Evolutionary conservation across 2,113 vertebrate genomes (phyloP), one percentile per base, ranked within the genome.

Genomic region (Vanacampus margaritifer): DNA sequence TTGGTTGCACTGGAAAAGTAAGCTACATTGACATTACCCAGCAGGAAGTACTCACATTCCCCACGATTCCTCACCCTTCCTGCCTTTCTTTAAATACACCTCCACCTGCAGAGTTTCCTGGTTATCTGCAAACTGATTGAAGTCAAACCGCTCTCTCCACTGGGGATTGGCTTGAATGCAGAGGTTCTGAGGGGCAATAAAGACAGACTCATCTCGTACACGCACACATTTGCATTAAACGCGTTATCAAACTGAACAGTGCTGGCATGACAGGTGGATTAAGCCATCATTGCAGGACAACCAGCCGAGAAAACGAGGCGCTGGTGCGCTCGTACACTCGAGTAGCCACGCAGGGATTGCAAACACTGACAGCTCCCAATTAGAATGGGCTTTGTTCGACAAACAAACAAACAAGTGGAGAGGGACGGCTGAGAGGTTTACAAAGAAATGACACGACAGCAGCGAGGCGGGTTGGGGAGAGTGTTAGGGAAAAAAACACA

Each of bases 91-190:
- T 84, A 91, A 93, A 91, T 87, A 94, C 74, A 97, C 91, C 86
- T 97, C 95, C 79, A 96, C 93, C 89, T 98, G 92, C 90, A 99
- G 92, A 72, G 93, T 89, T 81, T 95, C 95, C 90, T 93, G 94
- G 87, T 92, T 94, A 89, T 98, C 96, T 87, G 93, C 93, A 91
- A 95, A 98, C 88, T 95, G 95, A 93, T 96, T 96, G 92, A 99
- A 97, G 89, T 99, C 95, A 93, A 99, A 98, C 89, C 90, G 91
- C 89, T 99, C 96, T 89, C 93, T 95, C 98, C 98, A 99, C 87
- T 97, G 96, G 78, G 95, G 97, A 88, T 94, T 97, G 91, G 93
- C 87, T 91, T 94, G 96, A 91, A 95, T 93, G 92, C 94, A 96
- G 79, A 96, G 91, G 90, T 93, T 97, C 97, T 99, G 90, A 83